Evolutionary conservation across 2,797 vertebrate species (phyloP), one percentile per base, ranked within the genome.

Genomic region (Acrossocheilus fasciatus): DNA sequence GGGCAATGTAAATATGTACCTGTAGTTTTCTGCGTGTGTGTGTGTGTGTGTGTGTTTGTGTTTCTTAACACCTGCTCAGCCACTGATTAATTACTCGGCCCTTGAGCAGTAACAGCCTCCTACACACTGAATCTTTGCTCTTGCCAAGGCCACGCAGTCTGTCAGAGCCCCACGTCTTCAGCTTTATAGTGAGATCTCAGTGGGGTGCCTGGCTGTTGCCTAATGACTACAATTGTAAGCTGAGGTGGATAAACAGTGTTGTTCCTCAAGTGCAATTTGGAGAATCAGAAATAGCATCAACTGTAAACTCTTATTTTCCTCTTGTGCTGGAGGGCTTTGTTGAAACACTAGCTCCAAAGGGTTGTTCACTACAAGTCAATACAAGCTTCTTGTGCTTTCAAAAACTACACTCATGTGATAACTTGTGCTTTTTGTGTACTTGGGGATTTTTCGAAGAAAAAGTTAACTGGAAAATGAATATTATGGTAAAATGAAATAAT

Each of bases 31-130:
- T 69, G 11, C 47, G 59, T n/a, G 3, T n/a, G 3, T 64, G 57
- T 72, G 91, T 26, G 26, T 26, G 26, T 26, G 26, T 26, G 26
- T 26, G 26, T 26, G 26, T 26, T 1, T 26, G 26, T 26, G 26
- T 92, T 66, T 23, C 36, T 68, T 81, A 81, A 69, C 68, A 77
- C 39, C 12, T 52, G 75, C 68, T 26, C 41, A 12, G 30, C 34
- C 36, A 75, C 45, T 66, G 83, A 85, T 85, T 85, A 72, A 85
- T 79, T 79, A 72, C 50, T 72, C 36, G 18, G 52, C 50, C 75
- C 52, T 69, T 47, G 17, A 75, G 78, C 39, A 11, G 86, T 72
- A 86, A 82, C 59, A 85, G 23, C 83, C 36, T 73, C 74, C 86
- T 39, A 84, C 69, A 77, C 26, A 45, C 41, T 47, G 50, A 64